These are phyloP conservation scores for Psilanteris sp. DNA, from an alignment of 1,140 invertebrate genomes.

Conservation along the genomic window DNA sequence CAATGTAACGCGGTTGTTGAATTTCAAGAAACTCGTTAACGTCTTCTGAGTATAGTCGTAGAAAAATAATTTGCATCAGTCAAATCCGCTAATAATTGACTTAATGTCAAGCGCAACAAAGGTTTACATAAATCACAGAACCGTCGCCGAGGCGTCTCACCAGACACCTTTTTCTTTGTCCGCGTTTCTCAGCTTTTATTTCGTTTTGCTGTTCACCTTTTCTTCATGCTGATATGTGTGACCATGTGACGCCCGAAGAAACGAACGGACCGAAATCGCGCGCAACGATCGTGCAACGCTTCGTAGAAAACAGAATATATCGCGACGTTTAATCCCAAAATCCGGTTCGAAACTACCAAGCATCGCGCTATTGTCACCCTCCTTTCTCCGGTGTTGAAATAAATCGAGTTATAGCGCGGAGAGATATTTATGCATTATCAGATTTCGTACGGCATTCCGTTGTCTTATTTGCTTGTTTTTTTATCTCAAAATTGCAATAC, in stretches of 20 bases:
- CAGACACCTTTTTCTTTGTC: constrained; percentile 53
- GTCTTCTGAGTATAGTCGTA: no score
- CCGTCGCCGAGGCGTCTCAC: constrained; percentile 43
- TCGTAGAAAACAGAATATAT: constrained; percentile 65
- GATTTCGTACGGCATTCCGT: constrained; percentile 50
- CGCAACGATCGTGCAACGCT: constrained; percentile 65
- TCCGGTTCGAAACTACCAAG: constrained; percentile 68
- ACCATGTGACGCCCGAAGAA: constrained; percentile 62
- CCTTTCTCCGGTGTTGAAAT: constrained; percentile 61
- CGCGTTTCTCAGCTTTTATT: constrained; percentile 46
- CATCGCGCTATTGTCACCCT: constrained; percentile 68
- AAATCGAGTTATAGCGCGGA: constrained; percentile 45
- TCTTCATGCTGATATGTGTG: constrained; percentile 53
- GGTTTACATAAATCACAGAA: constrained; percentile 54
- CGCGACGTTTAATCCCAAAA: constrained; percentile 71
- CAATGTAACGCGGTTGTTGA: no score
- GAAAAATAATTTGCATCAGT: constrained; percentile 32
- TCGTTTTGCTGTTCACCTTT: constrained; percentile 35
- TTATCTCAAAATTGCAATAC: constrained; percentile 39
- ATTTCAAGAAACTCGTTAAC: no score
- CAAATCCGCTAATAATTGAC: constrained; percentile 18
- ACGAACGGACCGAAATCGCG: constrained; percentile 60
- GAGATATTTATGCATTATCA: constrained; percentile 61
- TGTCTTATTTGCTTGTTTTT: constrained; percentile 21
- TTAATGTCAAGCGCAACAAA: constrained; percentile 22